Percentiles rank a stretch among this genome's conserved stretches.
Evolutionary conservation across 2,113 vertebrate species (phyloP).

Genomic region (Indicator indicator): DNA sequence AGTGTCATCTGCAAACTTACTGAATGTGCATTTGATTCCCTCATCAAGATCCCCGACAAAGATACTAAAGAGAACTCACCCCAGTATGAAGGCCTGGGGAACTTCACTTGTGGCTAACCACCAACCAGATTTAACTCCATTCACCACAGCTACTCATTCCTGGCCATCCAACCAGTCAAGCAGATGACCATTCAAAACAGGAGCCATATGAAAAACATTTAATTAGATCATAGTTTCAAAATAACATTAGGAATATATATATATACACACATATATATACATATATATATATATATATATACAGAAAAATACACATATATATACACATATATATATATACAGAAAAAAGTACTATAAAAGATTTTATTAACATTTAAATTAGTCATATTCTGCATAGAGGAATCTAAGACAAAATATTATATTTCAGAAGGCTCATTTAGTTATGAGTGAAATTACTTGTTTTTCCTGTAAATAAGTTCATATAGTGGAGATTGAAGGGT

Average conservation of each 20-base stretch:
- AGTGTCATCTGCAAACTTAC: too few species aligned
- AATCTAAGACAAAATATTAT: background rate
- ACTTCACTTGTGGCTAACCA: too few species aligned
- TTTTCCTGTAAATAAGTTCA: background rate
- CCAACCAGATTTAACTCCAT: too few species aligned
- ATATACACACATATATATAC: background rate
- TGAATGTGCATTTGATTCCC: too few species aligned
- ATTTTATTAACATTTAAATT: background rate
- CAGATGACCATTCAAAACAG: too few species aligned
- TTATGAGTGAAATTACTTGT: background rate
- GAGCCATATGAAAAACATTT: background rate
- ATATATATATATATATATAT: too few species aligned
- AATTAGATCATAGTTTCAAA: background rate
- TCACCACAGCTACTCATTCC: too few species aligned
- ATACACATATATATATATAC: background rate
- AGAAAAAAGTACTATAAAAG: background rate
- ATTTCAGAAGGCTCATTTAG: background rate
- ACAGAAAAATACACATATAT: too few species aligned
- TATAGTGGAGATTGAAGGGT: background rate
- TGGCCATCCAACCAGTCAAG: too few species aligned
- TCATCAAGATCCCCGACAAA: too few species aligned
- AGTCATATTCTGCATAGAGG: background rate
- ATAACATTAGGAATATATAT: background rate
- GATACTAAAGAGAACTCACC: too few species aligned
- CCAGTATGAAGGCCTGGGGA: too few species aligned